Percentiles rank a stretch among this genome's conserved stretches.
These are phyloP conservation scores for Aphelocoma californica DNA, from an alignment of 2,797 vertebrate genomes.

Conservation along the genomic window DNA sequence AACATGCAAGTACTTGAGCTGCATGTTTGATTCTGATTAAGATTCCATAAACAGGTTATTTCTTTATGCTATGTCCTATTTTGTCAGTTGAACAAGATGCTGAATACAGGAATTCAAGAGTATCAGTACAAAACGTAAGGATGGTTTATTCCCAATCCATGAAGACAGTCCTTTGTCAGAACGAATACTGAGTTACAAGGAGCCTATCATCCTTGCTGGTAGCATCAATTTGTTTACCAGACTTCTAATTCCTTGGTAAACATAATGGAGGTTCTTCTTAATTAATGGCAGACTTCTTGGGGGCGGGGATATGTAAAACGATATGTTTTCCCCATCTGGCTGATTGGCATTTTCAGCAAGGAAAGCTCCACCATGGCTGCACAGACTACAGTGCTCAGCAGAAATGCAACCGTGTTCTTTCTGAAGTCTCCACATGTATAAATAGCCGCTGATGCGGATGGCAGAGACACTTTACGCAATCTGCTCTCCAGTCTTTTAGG, in stretches of 20 bases:
- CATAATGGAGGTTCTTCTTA: conserved; percentile 58
- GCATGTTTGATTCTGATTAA: conserved; percentile 4
- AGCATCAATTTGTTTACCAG: conserved; percentile 67
- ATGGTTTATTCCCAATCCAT: conserved; percentile 49
- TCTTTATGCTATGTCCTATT: conserved; percentile 46
- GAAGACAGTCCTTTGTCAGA: conserved; percentile 60
- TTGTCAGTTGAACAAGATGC: conserved; percentile 49
- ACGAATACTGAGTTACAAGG: conserved; percentile 42
- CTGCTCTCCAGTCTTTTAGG: conserved; percentile 67
- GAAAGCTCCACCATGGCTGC: conserved; percentile 65
- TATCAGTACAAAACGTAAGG: background rate
- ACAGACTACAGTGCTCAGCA: conserved; percentile 13
- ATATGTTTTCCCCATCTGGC: conserved; percentile 63
- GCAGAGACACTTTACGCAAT: conserved; percentile 57
- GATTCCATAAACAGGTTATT: conserved; percentile 60
- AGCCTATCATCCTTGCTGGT: conserved; percentile 55
- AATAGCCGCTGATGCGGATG: conserved; percentile 59
- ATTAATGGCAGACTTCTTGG: conserved; percentile 69
- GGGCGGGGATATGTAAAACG: conserved; percentile 42
- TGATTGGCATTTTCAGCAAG: conserved; percentile 63
- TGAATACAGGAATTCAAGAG: conserved; percentile 51
- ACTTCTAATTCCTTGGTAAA: conserved; percentile 65
- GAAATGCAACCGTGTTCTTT: conserved; percentile 48
- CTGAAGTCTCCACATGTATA: conserved; percentile 56
- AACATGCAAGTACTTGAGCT: conserved; percentile 45